phyloP scores from a whole-genome alignment of 2,113 vertebrate species.

The Motacilla alba region DNA sequence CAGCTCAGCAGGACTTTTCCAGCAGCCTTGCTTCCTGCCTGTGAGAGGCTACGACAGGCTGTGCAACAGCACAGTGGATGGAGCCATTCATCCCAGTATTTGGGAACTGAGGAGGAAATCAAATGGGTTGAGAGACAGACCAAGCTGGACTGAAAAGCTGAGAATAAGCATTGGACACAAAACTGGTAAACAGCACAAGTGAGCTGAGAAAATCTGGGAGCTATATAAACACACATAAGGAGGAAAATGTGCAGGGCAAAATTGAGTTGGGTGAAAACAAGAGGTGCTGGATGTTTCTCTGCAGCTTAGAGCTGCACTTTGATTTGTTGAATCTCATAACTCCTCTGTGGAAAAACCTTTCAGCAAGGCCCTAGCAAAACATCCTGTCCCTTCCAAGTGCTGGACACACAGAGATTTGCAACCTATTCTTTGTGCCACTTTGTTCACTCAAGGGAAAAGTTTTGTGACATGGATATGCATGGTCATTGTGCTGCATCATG shows the following conservation, averaged over 20 bases:
- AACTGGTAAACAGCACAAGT: not conserved
- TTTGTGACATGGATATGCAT: not conserved
- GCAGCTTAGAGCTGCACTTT: not conserved
- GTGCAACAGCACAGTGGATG: not conserved
- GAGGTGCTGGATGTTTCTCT: not conserved
- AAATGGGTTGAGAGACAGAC: not conserved
- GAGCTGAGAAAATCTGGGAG: not conserved
- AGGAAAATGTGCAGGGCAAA: not conserved
- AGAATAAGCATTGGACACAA: not conserved
- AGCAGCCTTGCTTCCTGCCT: not conserved
- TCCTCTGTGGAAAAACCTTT: not conserved
- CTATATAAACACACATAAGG: fast-evolving
- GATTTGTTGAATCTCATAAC: not conserved
- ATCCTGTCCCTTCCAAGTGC: not conserved
- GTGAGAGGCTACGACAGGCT: not conserved
- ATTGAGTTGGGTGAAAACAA: fast-evolving
- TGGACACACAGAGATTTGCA: not conserved
- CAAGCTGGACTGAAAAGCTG: not conserved
- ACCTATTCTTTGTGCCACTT: slow-evolving; percentile 22
- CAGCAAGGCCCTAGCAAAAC: not conserved
- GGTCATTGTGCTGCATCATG: not conserved
- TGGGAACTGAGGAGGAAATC: not conserved
- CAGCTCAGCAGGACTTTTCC: not conserved
- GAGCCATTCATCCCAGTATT: fast-evolving
- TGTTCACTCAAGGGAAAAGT: slow-evolving; percentile 2